Base-by-base conservation (phyloP, 2,888 invertebrate genomes). In the Plagiodera versicolora region DNA sequence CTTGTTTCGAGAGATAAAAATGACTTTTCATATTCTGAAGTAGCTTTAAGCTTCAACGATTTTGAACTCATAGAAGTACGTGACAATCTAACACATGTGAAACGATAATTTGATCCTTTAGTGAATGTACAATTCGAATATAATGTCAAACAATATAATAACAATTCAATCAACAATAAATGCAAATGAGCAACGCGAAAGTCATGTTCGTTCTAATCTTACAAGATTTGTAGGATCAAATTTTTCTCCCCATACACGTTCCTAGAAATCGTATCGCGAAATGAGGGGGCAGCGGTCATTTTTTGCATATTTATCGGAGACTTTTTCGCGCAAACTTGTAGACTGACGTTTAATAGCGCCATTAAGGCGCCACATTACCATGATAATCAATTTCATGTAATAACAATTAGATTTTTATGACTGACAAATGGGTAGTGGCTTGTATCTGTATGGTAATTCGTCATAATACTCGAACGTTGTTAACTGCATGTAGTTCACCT, bases 401-500 rank as follows among this genome's bases (percentile, higher is more conserved):
- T 45, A 53, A 56, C 60, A 60, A 60, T 56, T 56, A 46, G 52
- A 60, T 47, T 39, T 60, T 60, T 56, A 60, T 56, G 28, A 44
- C 48, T 60, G 39, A 52, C 52, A 51, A 48, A 60, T 56, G 20
- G 53, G 52, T 44, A 11, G 51, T 30, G 20, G 49, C 39, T 8
- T 35, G 48, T 60, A 55, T 60, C 50, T 20, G 50, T 56, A 56
- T 56, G 55, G 51, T 24, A 51, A 56, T 60, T 60, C 56, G 52
- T 60, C 16, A 51, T 11, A 17, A 8, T 16, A 28, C 32, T 56
- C 35, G 44, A 56, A 53, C 52, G 35, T 24, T 20, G 39, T 47
- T 53, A 55, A 39, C 39, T 53, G 30, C 51, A 60, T 52, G 52
- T 56, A 32, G 60, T 60, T 60, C 60, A 60, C 60, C 60, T 60